Base-by-base conservation (phyloP, 2,888 invertebrate genomes). In the Linnaemya vulpina region DNA sequence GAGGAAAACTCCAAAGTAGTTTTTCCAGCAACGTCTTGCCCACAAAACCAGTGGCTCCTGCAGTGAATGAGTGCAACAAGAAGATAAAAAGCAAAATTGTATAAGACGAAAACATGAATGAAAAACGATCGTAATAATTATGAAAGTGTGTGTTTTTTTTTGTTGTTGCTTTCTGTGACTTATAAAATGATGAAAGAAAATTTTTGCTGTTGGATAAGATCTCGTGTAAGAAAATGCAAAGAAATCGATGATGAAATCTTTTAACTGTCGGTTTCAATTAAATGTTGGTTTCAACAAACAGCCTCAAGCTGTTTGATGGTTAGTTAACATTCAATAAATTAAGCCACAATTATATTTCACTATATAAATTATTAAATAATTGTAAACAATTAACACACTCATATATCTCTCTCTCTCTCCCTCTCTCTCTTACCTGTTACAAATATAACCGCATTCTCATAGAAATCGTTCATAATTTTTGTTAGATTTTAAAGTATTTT, bases 1-100 rank as follows among this genome's bases (percentile, higher is more conserved):
- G 95, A 0, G 96, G 95, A 91, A 98, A 98, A 74, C 96, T 95
- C 89, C 98, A 94, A 25, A 99, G 93, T 11, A 99, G 93, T 92
- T 99, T 99, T 93, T 99, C 99, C 83, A 99, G 93, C 2, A 99
- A 93, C 0, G 97, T 97, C 93, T 98, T 98, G 43, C 98, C 98
- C 68, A 98, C 94, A 91, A 98, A 98, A n/a, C 98, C 98, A 20
- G 96, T 97, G 9, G 94, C 95, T 5, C 96, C 96, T 22, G 94
- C 94, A 95, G 92, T 51, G 7, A 63, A 82, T 49, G 17, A 35
- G 63, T 63, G 40, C n/a, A 71, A 75, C 20, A 35, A 58, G n/a
- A 40, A 58, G 1, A 13, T 62, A 4, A 60, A 49, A 20, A 62
- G 35, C 15, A 70, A 75, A 63, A 43, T 8, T 3, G n/a, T n/a